A percentile compares a stretch with the other conserved stretches of the same genome.
Evolutionary conservation across 2,797 vertebrate species (phyloP).

Genomic region (Spondyliosoma cantharus): DNA sequence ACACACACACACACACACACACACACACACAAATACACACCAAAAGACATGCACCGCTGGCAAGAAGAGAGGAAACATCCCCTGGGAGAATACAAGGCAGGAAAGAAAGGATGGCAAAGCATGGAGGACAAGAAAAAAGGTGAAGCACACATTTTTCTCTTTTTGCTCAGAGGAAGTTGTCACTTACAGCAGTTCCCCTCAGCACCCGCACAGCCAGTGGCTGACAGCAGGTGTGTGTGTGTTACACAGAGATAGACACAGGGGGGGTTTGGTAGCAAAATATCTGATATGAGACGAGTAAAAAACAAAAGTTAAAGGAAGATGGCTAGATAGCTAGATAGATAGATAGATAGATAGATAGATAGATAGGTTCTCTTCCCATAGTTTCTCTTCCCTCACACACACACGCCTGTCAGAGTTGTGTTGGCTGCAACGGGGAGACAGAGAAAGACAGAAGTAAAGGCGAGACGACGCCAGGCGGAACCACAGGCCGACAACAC

Average conservation of each 20-base stretch:
- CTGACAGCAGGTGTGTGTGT: constrained; percentile 56
- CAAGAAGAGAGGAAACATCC: constrained; percentile 63
- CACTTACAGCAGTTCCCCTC: constrained; percentile 68
- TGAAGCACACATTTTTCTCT: constrained; percentile 57
- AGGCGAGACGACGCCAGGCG: constrained; percentile 50
- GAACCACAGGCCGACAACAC: constrained; percentile 63
- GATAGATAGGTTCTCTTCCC: too few relatives aligned
- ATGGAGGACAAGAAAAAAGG: constrained; percentile 49
- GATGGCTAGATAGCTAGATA: background rate
- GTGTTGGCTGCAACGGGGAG: constrained; percentile 46
- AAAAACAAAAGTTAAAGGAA: background rate
- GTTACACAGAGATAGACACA: constrained; percentile 18
- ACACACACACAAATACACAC: constrained; percentile 34
- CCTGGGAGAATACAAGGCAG: constrained; percentile 63
- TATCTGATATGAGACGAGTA: constrained; percentile 9
- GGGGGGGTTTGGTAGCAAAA: constrained; percentile 5
- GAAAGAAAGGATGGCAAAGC: constrained; percentile 49
- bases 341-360: background rate
- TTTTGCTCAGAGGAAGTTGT: constrained; percentile 75
- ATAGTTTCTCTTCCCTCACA: background rate
- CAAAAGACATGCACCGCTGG: constrained; percentile 58
- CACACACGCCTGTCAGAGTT: constrained; percentile 45
- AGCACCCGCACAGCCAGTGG: constrained; percentile 58
- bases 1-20: constrained; percentile 37
- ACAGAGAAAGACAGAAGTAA: constrained; percentile 58